Evolutionary conservation across 1,140 invertebrate species (phyloP), one percentile per base, ranked within the genome.

Genomic region (Pomacea maculata): DNA sequence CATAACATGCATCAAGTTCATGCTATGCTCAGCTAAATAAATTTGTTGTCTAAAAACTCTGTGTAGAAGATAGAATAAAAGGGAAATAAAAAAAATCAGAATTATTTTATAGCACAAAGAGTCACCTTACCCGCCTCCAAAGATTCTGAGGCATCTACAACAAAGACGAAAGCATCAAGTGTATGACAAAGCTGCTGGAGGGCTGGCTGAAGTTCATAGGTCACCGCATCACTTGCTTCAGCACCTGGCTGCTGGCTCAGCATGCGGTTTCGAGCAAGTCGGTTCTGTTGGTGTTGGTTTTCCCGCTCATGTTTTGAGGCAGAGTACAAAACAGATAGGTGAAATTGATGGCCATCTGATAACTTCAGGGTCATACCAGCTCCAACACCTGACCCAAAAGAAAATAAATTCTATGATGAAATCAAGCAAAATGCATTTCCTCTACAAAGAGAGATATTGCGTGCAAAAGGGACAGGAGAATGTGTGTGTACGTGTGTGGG

Each of bases 141-240:
- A 81, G 83, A 72, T 45, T 78, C 70, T 1, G 87, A 83, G 17
- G 86, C 83, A 85, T 90, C 87, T 25, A 88, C 83, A 55, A 90
- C 88, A 87, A 86, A 90, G n/a, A 90, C 84, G 79, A 90, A 89
- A 14, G 85, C 89, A 84, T 89, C 86, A 25, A 90, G 79, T 57
- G 85, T 86, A 54, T 85, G 83, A 84, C 88, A 88, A 55, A 88
- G 83, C 79, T 89, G 86, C 82, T 85, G 83, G n/a, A 90, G 81
- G 17, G 85, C 84, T 45, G 85, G 85, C 25, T 83, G 84, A 10
- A 90, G 80, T 73, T 94, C 80, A 21, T 98, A 93, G 19, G 95
- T 86, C 83, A 94, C 91, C 0, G 95, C 95, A 82, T 92, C 82
- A 2, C 70, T 70, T 19, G 64, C 75, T 14, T 77, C 72, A 57